Evolutionary conservation across 2,113 vertebrate genomes (phyloP), one percentile per base, ranked within the genome.

Genomic region (Panthera tigris): DNA sequence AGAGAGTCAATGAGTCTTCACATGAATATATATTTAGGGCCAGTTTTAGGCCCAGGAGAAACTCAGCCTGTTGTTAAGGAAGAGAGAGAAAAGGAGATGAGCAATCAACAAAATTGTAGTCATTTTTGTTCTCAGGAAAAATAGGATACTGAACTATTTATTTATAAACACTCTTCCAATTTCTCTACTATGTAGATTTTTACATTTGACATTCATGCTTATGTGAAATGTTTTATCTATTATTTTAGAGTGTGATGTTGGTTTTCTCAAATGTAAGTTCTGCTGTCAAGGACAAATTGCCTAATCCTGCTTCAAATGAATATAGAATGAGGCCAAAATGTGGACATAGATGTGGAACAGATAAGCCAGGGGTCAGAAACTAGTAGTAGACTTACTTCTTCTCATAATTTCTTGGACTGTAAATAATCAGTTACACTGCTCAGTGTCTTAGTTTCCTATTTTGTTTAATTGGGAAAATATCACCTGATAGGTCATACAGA

Each of bases 371-470:
- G 8, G 3, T 89, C 78, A 94, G 57, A 89, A 71, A 48, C 33
- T 79, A 57, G 27, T 48, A 89, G 18, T 41, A 61, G 15, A 52
- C 23, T 79, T 61, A 61, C 9, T 68, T 94, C 57, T 91, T 52
- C 4, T 41, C 7, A 52, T 45, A 65, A 82, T 73, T 52, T 48
- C 69, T 94, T 52, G 74, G 25, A 71, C 65, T 81, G 14, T 92
- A 48, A 66, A 74, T 9, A 89, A 25, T 57, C 78, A 57, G 83
- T 55, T 78, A 39, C 6, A 79, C 33, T 92, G 16, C 19, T 39
- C 4, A 50, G 1, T 92, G 39, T 41, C 88, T 96, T 90, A 63
- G 31, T 80, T 91, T 98, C 33, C 73, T 31, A 14, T 78, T 97
- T 50, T 92, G 39, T 45, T 95, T 69, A 94, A 48, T n/a, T 83